Evolutionary conservation across 2,888 invertebrate species (phyloP).

Genomic region (Andricus quercusramuli): DNA sequence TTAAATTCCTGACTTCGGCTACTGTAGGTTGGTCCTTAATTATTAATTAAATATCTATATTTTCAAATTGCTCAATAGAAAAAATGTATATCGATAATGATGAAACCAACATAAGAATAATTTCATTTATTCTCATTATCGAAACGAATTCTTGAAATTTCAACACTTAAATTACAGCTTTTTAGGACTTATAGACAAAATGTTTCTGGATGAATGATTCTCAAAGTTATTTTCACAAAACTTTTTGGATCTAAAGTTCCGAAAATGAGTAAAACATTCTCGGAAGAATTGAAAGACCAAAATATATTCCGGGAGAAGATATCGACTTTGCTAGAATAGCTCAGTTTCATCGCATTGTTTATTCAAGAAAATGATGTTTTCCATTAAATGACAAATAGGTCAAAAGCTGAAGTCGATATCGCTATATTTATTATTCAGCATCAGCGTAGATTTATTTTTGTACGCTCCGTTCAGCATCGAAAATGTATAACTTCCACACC

Average conservation of each 20-base stretch:
- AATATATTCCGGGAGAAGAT: not conserved
- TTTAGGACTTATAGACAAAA: not conserved
- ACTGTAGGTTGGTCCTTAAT: too few species aligned
- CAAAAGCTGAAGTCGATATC: not conserved
- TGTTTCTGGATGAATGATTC: not conserved
- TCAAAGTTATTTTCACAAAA: not conserved
- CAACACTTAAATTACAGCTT: not conserved
- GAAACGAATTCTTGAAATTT: too few species aligned
- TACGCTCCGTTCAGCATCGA: not conserved
- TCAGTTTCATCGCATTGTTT: not conserved
- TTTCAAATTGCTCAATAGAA: too few species aligned
- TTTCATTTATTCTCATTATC: too few species aligned
- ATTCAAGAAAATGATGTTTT: not conserved
- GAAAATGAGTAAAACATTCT: not conserved
- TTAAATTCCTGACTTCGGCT: too few species aligned
- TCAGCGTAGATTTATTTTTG: not conserved
- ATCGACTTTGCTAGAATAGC: not conserved
- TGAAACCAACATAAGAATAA: too few species aligned
- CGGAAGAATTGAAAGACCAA: not conserved
- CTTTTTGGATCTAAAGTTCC: not conserved
- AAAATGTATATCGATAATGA: too few species aligned
- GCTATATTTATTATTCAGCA: not conserved
- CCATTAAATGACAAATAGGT: not conserved
- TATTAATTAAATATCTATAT: too few species aligned
- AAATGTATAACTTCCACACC: constrained; percentile 8